phyloP scores from a whole-genome alignment of 2,888 invertebrate genomes.

The Mesopsocus fuscifrons region DNA sequence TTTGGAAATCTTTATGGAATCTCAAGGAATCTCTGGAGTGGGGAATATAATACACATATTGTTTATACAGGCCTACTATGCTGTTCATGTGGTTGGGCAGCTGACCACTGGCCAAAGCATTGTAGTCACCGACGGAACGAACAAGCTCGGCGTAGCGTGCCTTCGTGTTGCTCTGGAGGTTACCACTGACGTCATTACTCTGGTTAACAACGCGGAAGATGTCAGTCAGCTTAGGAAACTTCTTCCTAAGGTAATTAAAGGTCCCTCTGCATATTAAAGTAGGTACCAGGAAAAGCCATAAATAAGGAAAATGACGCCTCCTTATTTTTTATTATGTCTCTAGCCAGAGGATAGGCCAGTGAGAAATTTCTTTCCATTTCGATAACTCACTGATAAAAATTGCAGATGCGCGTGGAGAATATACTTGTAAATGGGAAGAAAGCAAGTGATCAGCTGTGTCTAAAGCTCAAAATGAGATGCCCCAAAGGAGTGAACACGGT shows the following conservation, averaged over 20 bases:
- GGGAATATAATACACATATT: too few species aligned
- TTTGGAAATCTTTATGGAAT: too few species aligned
- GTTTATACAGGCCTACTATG: conserved; percentile 2
- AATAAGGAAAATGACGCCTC: too few species aligned
- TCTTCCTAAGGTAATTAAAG: background rate
- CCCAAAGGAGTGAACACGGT: background rate
- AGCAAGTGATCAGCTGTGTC: background rate
- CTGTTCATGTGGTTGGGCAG: background rate
- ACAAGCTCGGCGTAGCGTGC: background rate
- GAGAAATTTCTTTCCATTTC: too few species aligned
- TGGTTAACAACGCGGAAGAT: background rate
- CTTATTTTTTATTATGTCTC: too few species aligned
- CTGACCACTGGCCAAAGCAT: background rate
- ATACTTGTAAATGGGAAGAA: background rate
- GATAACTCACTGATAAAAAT: too few species aligned
- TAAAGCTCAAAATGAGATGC: background rate
- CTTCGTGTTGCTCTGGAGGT: background rate
- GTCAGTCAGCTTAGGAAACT: background rate
- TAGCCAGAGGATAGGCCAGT: too few species aligned
- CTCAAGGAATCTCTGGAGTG: too few species aligned
- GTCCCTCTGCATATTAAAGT: too few species aligned
- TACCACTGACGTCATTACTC: background rate
- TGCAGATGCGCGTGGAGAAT: background rate
- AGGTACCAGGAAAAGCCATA: too few species aligned
- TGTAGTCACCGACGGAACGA: background rate